phyloP scores from a whole-genome alignment of 2,113 vertebrate species.

The Corythornis cristatus region DNA sequence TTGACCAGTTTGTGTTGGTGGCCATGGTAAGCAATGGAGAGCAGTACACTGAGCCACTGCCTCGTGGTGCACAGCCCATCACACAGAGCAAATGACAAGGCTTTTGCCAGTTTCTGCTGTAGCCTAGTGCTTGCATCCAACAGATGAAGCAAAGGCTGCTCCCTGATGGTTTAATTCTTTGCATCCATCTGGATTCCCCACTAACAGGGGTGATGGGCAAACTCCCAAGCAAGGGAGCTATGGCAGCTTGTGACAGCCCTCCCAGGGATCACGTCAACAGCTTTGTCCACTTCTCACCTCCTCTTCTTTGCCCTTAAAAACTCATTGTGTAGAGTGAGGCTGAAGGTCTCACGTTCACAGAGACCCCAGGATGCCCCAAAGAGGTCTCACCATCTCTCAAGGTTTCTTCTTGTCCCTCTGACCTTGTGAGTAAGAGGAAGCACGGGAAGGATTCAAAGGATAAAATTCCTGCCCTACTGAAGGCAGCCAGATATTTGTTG shows the following conservation, averaged over 20 bases:
- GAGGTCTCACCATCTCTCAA: neutral
- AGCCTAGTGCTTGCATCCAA: neutral
- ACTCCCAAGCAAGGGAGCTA: neutral
- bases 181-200: neutral
- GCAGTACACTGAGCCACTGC: neutral
- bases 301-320: neutral
- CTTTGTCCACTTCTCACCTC: neutral
- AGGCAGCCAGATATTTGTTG: neutral
- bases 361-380: fast-evolving
- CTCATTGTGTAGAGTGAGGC: neutral
- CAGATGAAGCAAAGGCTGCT: neutral
- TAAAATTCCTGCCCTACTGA: neutral
- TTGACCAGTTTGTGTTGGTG: neutral
- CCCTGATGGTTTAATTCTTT: neutral
- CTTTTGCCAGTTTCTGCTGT: neutral
- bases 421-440: neutral
- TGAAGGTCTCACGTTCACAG: neutral
- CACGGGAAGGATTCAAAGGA: neutral
- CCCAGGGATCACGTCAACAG: neutral
- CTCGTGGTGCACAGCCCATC: neutral
- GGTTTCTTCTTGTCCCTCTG: neutral
- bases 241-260: neutral
- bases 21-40: neutral
- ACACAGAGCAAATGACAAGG: neutral
- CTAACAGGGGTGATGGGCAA: neutral